Evolutionary conservation across 2,113 vertebrate species (phyloP).

Genomic region (Capreolus pygargus): DNA sequence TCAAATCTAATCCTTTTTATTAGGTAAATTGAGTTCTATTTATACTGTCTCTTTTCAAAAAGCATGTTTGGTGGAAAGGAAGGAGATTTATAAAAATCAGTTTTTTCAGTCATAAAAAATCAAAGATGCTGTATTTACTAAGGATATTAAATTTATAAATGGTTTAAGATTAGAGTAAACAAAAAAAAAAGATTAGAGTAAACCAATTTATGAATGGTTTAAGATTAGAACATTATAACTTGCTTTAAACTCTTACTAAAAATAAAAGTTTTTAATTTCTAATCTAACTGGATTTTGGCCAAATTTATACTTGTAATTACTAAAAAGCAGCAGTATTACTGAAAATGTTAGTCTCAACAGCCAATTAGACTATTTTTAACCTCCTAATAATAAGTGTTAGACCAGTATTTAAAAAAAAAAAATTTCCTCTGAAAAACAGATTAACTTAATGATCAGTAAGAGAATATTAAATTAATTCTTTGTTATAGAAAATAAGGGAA

Average conservation of each 20-base stretch:
- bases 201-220: not conserved
- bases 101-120: not conserved
- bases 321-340: not conserved
- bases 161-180: not conserved
- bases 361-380: not conserved
- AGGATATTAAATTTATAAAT: not conserved
- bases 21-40: not conserved
- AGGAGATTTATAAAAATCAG: not conserved
- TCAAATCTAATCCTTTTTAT: not conserved
- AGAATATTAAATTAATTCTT: slow-evolving; percentile 6
- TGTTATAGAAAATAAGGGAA: not conserved
- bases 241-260: not conserved
- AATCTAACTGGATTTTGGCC: not conserved
- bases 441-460: not conserved
- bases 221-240: not conserved
- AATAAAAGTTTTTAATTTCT: not conserved
- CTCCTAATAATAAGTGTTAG: not conserved
- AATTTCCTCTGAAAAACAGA: not conserved
- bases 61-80: not conserved
- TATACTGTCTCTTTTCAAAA: not conserved
- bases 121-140: not conserved
- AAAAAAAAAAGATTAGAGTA: not conserved
- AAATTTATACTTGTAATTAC: not conserved
- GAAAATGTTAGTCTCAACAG: not conserved
- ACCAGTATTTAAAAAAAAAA: not conserved